Base-by-base conservation (phyloP, 1,140 invertebrate species). In the Pseudomyrmex concolor region DNA sequence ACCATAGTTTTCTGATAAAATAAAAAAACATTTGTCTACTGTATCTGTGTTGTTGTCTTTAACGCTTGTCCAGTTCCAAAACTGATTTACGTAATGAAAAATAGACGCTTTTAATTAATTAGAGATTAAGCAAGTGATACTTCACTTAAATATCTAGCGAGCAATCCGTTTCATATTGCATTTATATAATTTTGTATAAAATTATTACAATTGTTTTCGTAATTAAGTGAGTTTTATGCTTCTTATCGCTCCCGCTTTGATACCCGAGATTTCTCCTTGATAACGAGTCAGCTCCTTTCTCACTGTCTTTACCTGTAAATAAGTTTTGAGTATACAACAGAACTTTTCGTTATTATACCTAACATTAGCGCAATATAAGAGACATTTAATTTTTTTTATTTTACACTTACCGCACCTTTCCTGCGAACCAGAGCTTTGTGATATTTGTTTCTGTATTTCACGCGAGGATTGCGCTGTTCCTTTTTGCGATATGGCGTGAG, bases 401-500 rank as follows among this genome's bases (percentile, higher is more conserved):
- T 74, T 22, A 84, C 87, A 95, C 94, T 91, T 92, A 97, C 96
- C 84, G 98, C 97, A 92, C 98, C 98, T 94, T 97, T 98, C 91
- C 98, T 96, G 43, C 97, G 96, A 82, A 98, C 97, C 84, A 97
- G 96, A 0, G 98, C 98, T 94, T 98, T 99, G 67, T 97, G 95
- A 92, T 96, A 99, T 92, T 99, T 99, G 83, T 97, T 97, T 87
- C 97, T 97, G 93, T 99, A 97, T 92, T 98, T 98, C 0, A 99
- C 98, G 90, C 98, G 95, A 0, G 98, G 98, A 96, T 99, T 99
- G 85, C 97, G 95, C 87, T 97, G 95, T 91, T 98, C 98, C 92
- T 98, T 99, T 91, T 97, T 98, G 78, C 98, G 96, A 85, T 97
- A 95, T 12, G 98, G 97, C 55, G 97, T 98, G 1, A 99, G 95